Evolutionary conservation across 2,888 invertebrate genomes (phyloP).

Genomic region (Heliconius erato): DNA sequence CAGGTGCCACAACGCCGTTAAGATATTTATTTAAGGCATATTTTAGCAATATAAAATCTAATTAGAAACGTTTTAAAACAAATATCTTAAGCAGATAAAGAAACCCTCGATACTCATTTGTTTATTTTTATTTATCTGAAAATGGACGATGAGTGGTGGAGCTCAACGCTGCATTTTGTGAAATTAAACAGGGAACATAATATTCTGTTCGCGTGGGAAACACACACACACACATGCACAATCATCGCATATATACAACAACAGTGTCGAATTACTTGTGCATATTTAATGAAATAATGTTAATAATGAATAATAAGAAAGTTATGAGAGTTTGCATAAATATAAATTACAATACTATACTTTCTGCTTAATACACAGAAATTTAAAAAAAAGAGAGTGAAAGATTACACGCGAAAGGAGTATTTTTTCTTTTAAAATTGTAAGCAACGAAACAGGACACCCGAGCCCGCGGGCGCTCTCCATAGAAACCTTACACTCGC

Average conservation of each 20-base stretch:
- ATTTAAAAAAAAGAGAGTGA: neutral
- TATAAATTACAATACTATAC: neutral
- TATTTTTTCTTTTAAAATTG: conserved; percentile 2
- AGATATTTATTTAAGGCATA: neutral
- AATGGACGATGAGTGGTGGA: too few species aligned
- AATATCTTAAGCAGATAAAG: neutral
- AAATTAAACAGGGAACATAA: too few species aligned
- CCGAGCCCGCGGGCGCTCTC: conserved; percentile 8
- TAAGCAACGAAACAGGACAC: conserved; percentile 22
- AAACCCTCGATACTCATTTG: neutral
- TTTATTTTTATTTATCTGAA: neutral
- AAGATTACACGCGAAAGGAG: conserved; percentile 11
- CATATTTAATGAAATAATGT: neutral
- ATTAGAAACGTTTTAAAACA: neutral
- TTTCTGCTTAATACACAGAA: neutral
- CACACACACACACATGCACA: too few species aligned
- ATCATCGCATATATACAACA: neutral
- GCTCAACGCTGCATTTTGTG: too few species aligned
- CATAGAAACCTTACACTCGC: conserved; percentile 20
- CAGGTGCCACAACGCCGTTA: neutral
- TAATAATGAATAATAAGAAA: too few species aligned
- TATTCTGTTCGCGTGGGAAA: too few species aligned
- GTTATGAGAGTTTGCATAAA: neutral
- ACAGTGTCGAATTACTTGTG: neutral
- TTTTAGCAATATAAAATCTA: neutral